phyloP scores from a whole-genome alignment of 2,888 invertebrate species.

The Nymphalis urticae region DNA sequence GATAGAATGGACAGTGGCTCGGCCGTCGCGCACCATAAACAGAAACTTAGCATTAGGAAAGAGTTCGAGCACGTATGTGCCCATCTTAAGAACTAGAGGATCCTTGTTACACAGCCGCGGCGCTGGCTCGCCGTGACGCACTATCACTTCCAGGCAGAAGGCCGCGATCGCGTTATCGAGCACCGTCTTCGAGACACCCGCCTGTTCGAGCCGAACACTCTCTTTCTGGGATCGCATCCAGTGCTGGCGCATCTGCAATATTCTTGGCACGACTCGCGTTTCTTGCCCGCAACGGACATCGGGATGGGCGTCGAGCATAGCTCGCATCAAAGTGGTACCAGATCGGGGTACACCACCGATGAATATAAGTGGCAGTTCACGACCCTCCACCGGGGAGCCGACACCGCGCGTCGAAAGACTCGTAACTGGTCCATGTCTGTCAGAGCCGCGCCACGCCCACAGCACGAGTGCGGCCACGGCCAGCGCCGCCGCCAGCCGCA shows the following conservation, averaged over 20 bases:
- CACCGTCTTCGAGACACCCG: slow-evolving; percentile 95
- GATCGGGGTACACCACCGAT: slow-evolving; percentile 99
- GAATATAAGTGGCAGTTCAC: slow-evolving; percentile 96
- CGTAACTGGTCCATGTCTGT: slow-evolving; percentile 36
- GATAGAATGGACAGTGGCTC: slow-evolving; percentile 99
- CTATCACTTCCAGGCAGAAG: slow-evolving; percentile 97
- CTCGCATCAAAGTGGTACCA: slow-evolving; percentile 98
- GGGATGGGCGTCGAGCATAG: slow-evolving; percentile 98
- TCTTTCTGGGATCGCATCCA: slow-evolving; percentile 98
- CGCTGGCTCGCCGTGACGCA: slow-evolving; percentile 97
- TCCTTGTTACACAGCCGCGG: slow-evolving; percentile 99
- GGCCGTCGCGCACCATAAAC: slow-evolving; percentile 98
- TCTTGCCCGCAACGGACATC: slow-evolving; percentile 98
- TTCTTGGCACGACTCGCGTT: slow-evolving; percentile 96
- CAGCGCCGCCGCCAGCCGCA: slow-evolving; percentile 48
- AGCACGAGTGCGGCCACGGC: slow-evolving; percentile 41
- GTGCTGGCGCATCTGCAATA: slow-evolving; percentile 96
- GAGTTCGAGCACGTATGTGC: slow-evolving; percentile 93
- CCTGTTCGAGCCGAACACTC: slow-evolving; percentile 93
- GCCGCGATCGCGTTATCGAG: slow-evolving; percentile 97
- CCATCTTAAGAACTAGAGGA: slow-evolving; percentile 98
- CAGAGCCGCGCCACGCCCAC: slow-evolving; percentile 39
- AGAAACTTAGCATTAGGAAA: slow-evolving; percentile 99
- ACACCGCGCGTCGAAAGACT: slow-evolving; percentile 18
- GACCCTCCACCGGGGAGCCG: slow-evolving; percentile 78